A percentile compares a stretch with the other conserved stretches of the same genome.
Conservation (phyloP, 2,888 invertebrate species). For the Sclerodermus sp. region DNA sequence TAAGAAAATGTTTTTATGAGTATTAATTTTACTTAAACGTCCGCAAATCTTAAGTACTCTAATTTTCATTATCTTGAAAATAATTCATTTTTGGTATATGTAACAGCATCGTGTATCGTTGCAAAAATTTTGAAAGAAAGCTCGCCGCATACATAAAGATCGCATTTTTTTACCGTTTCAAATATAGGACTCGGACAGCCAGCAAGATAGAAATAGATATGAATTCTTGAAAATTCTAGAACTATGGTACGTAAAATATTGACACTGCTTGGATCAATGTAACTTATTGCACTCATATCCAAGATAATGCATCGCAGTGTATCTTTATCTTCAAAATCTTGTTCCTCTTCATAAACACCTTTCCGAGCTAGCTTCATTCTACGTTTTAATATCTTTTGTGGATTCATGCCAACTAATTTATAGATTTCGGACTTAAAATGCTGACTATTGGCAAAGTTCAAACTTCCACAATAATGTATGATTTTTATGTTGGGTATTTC, state of each 20-base stretch:
- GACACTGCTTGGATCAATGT: constrained; percentile 69
- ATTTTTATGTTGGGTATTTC: constrained; percentile 69
- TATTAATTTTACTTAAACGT: too few relatives aligned
- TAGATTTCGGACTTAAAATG: constrained; percentile 63
- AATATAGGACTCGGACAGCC: constrained; percentile 58
- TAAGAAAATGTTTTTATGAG: too few relatives aligned
- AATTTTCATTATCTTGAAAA: constrained; percentile 7
- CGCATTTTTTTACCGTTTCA: constrained; percentile 53
- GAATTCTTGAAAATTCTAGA: constrained; percentile 61
- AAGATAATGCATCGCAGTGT: constrained; percentile 58
- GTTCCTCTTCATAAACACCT: constrained; percentile 27
- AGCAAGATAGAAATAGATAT: constrained; percentile 62
- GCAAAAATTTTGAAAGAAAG: constrained; percentile 61
- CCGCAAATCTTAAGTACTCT: too few relatives aligned
- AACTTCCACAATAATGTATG: constrained; percentile 68
- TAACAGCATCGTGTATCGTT: constrained; percentile 68
- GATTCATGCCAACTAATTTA: constrained; percentile 59
- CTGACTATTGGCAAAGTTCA: constrained; percentile 68
- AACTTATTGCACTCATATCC: constrained; percentile 67
- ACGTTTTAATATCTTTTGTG: constrained; percentile 56
- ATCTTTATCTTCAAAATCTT: constrained; percentile 29
- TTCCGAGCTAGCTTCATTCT: constrained; percentile 54
- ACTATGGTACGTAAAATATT: constrained; percentile 60
- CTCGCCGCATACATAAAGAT: constrained; percentile 42
- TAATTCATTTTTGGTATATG: constrained; percentile 50